These are phyloP conservation scores for Zaprionus vittiger DNA, from an alignment of 1,140 invertebrate genomes.

Conservation along the genomic window DNA sequence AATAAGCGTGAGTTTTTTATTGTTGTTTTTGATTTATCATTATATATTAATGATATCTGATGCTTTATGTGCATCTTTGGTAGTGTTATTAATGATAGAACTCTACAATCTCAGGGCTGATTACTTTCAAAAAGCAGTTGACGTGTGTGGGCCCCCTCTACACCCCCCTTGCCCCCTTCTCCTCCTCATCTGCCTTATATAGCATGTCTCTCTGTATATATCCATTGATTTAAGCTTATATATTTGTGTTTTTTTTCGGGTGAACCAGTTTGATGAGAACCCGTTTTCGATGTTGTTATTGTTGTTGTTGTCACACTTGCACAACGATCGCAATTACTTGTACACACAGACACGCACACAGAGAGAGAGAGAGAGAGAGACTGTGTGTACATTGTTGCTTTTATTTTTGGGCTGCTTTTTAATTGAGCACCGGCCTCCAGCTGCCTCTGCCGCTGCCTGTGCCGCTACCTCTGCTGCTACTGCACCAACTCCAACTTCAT, in stretches of 20 bases:
- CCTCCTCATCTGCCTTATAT: conserved; percentile 4
- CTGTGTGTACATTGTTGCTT: conserved; percentile 15
- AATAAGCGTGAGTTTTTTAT: conserved; percentile 16
- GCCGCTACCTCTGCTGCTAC: neutral
- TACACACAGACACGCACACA: neutral
- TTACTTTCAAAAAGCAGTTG: conserved; percentile 51
- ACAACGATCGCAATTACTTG: conserved; percentile 46
- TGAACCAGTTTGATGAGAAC: conserved; percentile 75
- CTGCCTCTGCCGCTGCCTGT: neutral
- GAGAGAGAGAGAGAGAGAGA: neutral
- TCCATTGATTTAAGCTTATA: conserved; percentile 53
- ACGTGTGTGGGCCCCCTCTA: neutral
- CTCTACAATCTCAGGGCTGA: conserved; percentile 42
- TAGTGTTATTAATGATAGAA: conserved; percentile 50
- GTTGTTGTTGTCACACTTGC: conserved; percentile 44
- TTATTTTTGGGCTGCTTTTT: conserved; percentile 55
- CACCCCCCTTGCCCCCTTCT: neutral
- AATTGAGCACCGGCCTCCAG: conserved; percentile 60
- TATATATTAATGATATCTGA: conserved; percentile 15
- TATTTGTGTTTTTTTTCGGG: conserved; percentile 20
- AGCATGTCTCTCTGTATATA: conserved; percentile 20
- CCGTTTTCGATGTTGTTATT: conserved; percentile 47
- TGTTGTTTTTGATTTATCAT: neutral
- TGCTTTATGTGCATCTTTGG: conserved; percentile 19
- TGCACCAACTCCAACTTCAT: conserved; percentile 31